Evolutionary conservation across 2,888 invertebrate species (phyloP).

Genomic region (Atherix ibis): DNA sequence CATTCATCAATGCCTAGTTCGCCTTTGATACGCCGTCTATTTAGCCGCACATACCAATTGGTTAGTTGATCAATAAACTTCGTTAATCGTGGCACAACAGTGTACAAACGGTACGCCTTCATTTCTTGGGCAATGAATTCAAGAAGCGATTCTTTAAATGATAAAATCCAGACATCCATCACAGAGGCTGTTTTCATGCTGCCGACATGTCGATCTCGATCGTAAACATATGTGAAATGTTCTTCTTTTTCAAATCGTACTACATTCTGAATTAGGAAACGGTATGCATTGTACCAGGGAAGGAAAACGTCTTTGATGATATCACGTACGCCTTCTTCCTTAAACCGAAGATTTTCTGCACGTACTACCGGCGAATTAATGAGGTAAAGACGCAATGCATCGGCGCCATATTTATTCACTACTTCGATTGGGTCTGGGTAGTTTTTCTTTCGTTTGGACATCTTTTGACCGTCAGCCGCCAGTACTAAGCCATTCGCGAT

Average conservation of each 20-base stretch:
- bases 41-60: conserved; percentile 98
- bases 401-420: conserved; percentile 86
- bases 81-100: conserved; percentile 83
- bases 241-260: conserved; percentile 60
- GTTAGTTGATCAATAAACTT: conserved; percentile 96
- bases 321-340: conserved; percentile 93
- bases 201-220: conserved; percentile 33
- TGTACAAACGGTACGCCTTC: conserved; percentile 86
- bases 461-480: conserved; percentile 94
- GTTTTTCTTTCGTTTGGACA: conserved; percentile 98
- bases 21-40: conserved; percentile 86
- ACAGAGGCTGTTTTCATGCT: conserved; percentile 31
- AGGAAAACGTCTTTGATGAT: conserved; percentile 94
- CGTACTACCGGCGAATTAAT: conserved; percentile 97
- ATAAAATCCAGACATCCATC: conserved; percentile 96
- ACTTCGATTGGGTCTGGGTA: conserved; percentile 93
- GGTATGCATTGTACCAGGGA: conserved; percentile 89
- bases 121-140: conserved; percentile 83
- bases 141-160: conserved; percentile 86
- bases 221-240: conserved; percentile 37
- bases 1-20: conserved; percentile 71
- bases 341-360: conserved; percentile 90
- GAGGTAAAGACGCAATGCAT: conserved; percentile 87
- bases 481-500: conserved; percentile 92
- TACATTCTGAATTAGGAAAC: conserved; percentile 90